Evolutionary conservation across 2,797 vertebrate species (phyloP).

Genomic region (Hozukius guyotensis): DNA sequence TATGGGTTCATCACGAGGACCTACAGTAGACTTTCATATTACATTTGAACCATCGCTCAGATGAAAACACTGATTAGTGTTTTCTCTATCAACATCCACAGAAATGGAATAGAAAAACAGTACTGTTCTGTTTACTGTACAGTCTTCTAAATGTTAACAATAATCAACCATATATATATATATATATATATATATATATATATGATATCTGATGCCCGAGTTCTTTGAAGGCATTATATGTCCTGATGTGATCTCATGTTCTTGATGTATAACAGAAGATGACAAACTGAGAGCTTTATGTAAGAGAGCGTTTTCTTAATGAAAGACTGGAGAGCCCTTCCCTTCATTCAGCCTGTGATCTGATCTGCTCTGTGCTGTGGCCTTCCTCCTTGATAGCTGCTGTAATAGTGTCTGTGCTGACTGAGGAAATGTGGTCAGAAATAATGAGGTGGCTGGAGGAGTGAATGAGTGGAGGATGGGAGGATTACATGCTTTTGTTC

Average conservation of each 20-base stretch:
- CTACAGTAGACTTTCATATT: not conserved
- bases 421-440: conserved; percentile 22
- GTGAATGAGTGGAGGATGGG: not conserved
- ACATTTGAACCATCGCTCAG: not conserved
- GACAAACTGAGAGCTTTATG: not conserved
- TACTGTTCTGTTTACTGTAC: not conserved
- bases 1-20: not conserved
- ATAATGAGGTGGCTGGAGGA: not conserved
- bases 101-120: not conserved
- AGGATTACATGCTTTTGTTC: conserved; percentile 16
- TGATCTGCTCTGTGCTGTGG: not conserved
- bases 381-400: not conserved
- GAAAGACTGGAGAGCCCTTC: not conserved
- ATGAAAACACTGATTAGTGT: not conserved
- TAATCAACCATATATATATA: not conserved
- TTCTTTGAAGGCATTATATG: not conserved
- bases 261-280: not conserved
- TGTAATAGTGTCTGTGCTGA: not conserved
- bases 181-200: no score
- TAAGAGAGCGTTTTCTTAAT: not conserved
- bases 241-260: not conserved
- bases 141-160: not conserved
- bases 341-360: not conserved
- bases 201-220: not conserved
- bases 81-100: not conserved